Percentiles rank a stretch among this genome's conserved stretches.
Conservation (phyloP, 2,888 invertebrate genomes). For the Zygothrica quintamaculata region DNA sequence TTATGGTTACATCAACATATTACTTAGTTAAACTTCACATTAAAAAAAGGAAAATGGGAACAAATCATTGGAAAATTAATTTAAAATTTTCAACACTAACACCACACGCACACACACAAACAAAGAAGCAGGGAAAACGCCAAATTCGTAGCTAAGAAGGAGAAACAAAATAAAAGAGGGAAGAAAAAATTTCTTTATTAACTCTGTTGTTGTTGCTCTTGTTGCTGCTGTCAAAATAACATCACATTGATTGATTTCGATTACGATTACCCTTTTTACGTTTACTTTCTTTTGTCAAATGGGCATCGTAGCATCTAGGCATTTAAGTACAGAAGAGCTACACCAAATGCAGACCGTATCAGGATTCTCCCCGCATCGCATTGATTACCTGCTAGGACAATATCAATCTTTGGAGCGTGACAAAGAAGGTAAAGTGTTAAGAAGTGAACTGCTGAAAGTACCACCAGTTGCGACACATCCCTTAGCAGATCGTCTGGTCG, state of each 20-base stretch:
- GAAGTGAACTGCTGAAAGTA: conserved; percentile 42
- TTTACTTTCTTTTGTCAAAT: no score
- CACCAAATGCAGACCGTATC: conserved; percentile 35
- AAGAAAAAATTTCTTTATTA: no score
- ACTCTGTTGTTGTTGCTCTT: not conserved
- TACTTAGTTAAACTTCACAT: no score
- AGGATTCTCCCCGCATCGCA: conserved; percentile 38
- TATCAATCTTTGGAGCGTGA: conserved; percentile 44
- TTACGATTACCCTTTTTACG: no score
- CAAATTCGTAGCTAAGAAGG: not conserved
- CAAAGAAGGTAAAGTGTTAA: conserved; percentile 34
- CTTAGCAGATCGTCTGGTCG: conserved; percentile 39
- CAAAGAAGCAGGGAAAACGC: not conserved
- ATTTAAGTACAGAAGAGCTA: conserved; percentile 31
- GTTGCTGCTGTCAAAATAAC: no score
- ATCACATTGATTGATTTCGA: no score
- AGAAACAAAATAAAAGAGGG: not conserved
- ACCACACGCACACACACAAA: not conserved
- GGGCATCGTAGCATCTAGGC: conserved; percentile 43
- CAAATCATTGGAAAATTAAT: no score
- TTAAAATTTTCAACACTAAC: not conserved
- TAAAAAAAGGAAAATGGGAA: no score
- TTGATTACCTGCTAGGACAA: conserved; percentile 46
- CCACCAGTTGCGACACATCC: conserved; percentile 51
- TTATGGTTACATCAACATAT: no score